A percentile compares a stretch with the other conserved stretches of the same genome.
These are phyloP conservation scores for Ericerus pela DNA, from an alignment of 1,140 invertebrate genomes.

Conservation along the genomic window DNA sequence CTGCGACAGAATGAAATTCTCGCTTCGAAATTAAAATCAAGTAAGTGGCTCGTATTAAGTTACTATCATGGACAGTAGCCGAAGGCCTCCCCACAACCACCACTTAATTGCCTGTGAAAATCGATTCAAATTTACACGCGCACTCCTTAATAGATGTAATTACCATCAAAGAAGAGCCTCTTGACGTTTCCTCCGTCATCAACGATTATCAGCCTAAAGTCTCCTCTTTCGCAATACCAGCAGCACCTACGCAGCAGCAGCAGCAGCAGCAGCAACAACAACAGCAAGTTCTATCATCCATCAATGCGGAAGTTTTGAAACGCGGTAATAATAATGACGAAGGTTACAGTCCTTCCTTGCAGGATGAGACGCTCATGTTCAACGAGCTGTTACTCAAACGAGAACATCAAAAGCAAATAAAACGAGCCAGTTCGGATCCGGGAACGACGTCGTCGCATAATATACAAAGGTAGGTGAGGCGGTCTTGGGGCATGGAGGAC, in stretches of 20 bases:
- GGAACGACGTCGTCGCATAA: slow-evolving; percentile 2
- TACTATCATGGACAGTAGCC: no score
- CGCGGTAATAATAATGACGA: background rate
- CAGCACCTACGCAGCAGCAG: slow-evolving; percentile 2
- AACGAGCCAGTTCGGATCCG: slow-evolving; percentile 2
- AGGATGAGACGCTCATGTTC: slow-evolving; percentile 2
- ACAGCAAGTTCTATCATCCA: background rate
- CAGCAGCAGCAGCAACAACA: no score
- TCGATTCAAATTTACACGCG: no score
- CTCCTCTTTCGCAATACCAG: slow-evolving; percentile 14
- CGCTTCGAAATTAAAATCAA: background rate
- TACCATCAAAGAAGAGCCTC: background rate
- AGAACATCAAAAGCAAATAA: background rate
- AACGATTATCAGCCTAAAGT: slow-evolving; percentile 9
- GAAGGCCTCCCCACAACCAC: no score
- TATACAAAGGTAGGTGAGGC: slow-evolving; percentile 2
- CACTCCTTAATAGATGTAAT: background rate
- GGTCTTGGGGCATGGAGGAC: no score
- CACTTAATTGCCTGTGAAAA: no score
- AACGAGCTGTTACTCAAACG: background rate
- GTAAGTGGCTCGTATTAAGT: no score
- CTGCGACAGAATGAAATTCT: background rate
- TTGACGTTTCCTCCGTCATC: background rate
- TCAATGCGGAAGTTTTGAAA: background rate
- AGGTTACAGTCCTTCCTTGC: background rate